Evolutionary conservation across 2,113 vertebrate genomes (phyloP).

Genomic region (Symphodus melops): DNA sequence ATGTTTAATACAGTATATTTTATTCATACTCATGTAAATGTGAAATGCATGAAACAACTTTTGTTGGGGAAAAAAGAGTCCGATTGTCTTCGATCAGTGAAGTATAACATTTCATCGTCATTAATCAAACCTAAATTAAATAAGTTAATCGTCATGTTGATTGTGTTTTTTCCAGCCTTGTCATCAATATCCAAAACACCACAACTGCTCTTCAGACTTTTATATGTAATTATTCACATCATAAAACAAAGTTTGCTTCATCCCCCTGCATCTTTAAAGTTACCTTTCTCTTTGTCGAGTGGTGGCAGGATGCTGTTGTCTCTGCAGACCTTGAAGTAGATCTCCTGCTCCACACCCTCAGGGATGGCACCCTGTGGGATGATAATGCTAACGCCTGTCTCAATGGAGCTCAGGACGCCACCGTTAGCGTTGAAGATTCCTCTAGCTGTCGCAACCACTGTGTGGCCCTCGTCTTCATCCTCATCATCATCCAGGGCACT

Average conservation of each 20-base stretch:
- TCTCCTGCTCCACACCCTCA: slow-evolving; percentile 96
- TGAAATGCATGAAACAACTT: too few species aligned
- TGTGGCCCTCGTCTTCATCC: slow-evolving; percentile 96
- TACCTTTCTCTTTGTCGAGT: slow-evolving; percentile 99
- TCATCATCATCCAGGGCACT: slow-evolving; percentile 95
- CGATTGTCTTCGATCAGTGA: too few species aligned
- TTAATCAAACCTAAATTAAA: too few species aligned
- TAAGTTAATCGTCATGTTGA: too few species aligned
- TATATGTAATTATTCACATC: too few species aligned
- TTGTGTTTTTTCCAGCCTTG: too few species aligned
- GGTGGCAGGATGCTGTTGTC: slow-evolving; percentile 99
- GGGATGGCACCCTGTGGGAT: slow-evolving; percentile 98
- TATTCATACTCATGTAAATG: too few species aligned
- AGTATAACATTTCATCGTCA: too few species aligned
- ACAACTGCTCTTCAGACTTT: too few species aligned
- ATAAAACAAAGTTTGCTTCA: not conserved
- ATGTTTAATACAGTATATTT: too few species aligned
- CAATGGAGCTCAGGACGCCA: slow-evolving; percentile 96
- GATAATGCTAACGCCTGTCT: slow-evolving; percentile 98
- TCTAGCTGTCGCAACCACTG: slow-evolving; percentile 95
- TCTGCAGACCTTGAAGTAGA: slow-evolving; percentile 99
- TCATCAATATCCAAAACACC: too few species aligned
- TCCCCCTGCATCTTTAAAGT: not conserved
- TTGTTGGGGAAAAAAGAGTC: too few species aligned
- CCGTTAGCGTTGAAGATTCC: slow-evolving; percentile 96